Percentiles rank a stretch among this genome's conserved stretches.
Conservation (phyloP, 2,888 invertebrate genomes). For the Rhimphoctona megacephalus region DNA sequence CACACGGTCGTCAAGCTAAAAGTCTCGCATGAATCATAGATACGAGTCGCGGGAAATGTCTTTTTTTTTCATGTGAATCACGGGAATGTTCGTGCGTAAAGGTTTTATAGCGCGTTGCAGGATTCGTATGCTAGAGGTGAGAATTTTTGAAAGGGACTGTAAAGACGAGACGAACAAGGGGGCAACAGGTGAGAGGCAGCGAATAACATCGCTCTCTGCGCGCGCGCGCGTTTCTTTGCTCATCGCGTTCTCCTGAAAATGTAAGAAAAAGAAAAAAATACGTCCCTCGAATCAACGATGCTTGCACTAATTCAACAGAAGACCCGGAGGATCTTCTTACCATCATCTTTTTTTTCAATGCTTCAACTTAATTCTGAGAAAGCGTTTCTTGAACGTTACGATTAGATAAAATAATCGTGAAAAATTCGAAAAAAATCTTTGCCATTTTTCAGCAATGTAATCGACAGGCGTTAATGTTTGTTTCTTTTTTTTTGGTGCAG, state of each 20-base stretch:
- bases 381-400: background rate
- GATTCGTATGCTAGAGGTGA: background rate
- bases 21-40: slow-evolving; percentile 60
- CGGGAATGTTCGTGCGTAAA: background rate
- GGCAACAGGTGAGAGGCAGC: slow-evolving; percentile 73
- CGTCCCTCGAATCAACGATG: slow-evolving; percentile 47
- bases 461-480: slow-evolving; percentile 13
- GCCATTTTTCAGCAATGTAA: slow-evolving; percentile 16
- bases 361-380: background rate
- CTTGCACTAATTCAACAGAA: slow-evolving; percentile 61
- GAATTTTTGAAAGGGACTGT: slow-evolving; percentile 67
- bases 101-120: background rate
- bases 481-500: background rate
- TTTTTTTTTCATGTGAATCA: slow-evolving; percentile 50
- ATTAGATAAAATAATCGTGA: slow-evolving; percentile 24
- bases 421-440: slow-evolving; percentile 1
- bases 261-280: slow-evolving; percentile 32
- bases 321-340: slow-evolving; percentile 44
- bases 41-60: slow-evolving; percentile 36
- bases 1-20: slow-evolving; percentile 17
- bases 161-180: slow-evolving; percentile 60
- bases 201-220: slow-evolving; percentile 44
- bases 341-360: slow-evolving; percentile 37
- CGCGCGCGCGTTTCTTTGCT: slow-evolving; percentile 46
- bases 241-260: slow-evolving; percentile 32